Evolutionary conservation across 2,888 invertebrate genomes (phyloP).

Genomic region (Escarpia spicata): DNA sequence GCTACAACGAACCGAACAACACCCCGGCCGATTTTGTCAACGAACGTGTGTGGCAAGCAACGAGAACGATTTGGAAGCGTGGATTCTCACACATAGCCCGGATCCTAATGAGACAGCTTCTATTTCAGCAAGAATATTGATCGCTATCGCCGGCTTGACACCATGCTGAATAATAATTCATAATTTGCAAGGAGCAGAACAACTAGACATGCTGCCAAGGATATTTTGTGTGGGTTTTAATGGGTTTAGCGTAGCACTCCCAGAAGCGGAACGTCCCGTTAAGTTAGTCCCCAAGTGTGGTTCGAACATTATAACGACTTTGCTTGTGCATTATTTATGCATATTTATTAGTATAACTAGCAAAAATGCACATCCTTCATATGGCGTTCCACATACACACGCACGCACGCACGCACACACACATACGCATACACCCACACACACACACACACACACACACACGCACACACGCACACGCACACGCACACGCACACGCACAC

Average conservation of each 20-base stretch:
- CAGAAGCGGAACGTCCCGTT: not conserved
- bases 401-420: too few relatives aligned
- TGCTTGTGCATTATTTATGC: too few relatives aligned
- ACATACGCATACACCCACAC: too few relatives aligned
- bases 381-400: too few relatives aligned
- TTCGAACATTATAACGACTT: not conserved
- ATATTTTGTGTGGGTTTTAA: not conserved
- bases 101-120: conserved; percentile 9
- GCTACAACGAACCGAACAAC: not conserved
- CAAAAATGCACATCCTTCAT: too few relatives aligned
- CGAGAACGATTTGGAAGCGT: not conserved
- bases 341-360: too few relatives aligned
- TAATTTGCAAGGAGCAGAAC: not conserved
- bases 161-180: not conserved
- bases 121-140: conserved; percentile 9
- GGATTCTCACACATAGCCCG: not conserved
- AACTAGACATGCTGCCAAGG: not conserved
- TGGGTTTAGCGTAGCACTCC: not conserved
- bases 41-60: not conserved
- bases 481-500: too few relatives aligned
- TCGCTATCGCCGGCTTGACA: not conserved
- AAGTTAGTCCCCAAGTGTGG: not conserved
- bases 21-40: not conserved
- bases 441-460: too few relatives aligned
- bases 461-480: too few relatives aligned